Conservation (phyloP, 2,797 vertebrate species). For the Manis crassicaudata region DNA sequence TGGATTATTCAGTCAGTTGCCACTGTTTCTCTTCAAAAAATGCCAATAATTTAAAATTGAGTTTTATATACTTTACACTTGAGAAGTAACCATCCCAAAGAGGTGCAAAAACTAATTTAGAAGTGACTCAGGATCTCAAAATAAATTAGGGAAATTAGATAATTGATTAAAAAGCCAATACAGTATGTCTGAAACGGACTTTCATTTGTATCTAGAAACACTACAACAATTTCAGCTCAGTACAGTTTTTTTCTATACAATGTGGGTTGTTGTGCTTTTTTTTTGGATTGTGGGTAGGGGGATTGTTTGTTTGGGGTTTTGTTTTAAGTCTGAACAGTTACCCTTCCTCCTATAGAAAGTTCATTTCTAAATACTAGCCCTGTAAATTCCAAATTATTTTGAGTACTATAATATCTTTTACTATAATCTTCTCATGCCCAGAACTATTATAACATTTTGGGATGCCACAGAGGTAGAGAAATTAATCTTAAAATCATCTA, state of each 20-base stretch:
- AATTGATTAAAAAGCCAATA: neutral
- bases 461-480: slow-evolving; percentile 29
- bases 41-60: slow-evolving; percentile 15
- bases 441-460: neutral
- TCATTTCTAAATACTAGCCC: slow-evolving; percentile 17
- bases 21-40: neutral
- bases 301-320: neutral
- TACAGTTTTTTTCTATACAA: neutral
- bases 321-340: neutral
- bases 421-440: neutral
- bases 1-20: neutral
- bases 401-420: neutral
- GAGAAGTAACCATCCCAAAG: slow-evolving; percentile 13
- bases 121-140: neutral
- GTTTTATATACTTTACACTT: slow-evolving; percentile 37
- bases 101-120: neutral
- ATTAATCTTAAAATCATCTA: slow-evolving; percentile 17
- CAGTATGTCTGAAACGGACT: slow-evolving; percentile 17
- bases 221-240: neutral
- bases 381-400: slow-evolving; percentile 29
- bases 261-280: neutral
- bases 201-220: slow-evolving; percentile 15
- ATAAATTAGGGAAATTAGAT: slow-evolving; percentile 38
- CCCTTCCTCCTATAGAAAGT: neutral
- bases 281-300: neutral